These are phyloP conservation scores for Perizoma affinitatum DNA, from an alignment of 2,888 invertebrate genomes.

Conservation along the genomic window DNA sequence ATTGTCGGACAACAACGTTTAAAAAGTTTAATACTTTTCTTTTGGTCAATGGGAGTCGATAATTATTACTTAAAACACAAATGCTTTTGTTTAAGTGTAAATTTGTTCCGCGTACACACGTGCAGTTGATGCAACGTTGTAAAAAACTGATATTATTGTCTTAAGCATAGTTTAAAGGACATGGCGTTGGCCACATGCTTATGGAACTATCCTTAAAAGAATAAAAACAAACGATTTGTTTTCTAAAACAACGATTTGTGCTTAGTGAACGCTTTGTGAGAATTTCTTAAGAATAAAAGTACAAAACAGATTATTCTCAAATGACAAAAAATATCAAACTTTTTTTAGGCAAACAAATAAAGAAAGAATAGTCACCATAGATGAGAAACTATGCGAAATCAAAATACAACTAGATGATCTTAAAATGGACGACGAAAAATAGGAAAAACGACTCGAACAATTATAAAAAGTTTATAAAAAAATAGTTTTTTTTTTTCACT, in stretches of 20 bases:
- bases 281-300: too few species aligned
- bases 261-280: constrained; percentile 9
- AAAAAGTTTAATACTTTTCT: constrained; percentile 22
- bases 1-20: constrained; percentile 19
- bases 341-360: too few species aligned
- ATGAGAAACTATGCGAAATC: too few species aligned
- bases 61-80: constrained; percentile 18
- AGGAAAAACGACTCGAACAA: too few species aligned
- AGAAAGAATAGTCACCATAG: too few species aligned
- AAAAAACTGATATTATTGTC: too few species aligned
- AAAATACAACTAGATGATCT: too few species aligned
- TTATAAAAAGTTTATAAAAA: too few species aligned
- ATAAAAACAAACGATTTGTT: constrained; percentile 10
- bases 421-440: too few species aligned
- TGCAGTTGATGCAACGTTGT: constrained; percentile 15
- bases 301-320: too few species aligned
- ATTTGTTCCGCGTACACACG: constrained; percentile 15
- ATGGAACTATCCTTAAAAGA: constrained; percentile 29
- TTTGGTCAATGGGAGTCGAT: constrained; percentile 26
- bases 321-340: too few species aligned
- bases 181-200: constrained; percentile 28
- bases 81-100: constrained; percentile 13
- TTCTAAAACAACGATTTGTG: constrained; percentile 12
- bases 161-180: not conserved
- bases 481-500: too few species aligned